Evolutionary conservation across 2,113 vertebrate genomes (phyloP).

Genomic region (Calidris pygmaea): DNA sequence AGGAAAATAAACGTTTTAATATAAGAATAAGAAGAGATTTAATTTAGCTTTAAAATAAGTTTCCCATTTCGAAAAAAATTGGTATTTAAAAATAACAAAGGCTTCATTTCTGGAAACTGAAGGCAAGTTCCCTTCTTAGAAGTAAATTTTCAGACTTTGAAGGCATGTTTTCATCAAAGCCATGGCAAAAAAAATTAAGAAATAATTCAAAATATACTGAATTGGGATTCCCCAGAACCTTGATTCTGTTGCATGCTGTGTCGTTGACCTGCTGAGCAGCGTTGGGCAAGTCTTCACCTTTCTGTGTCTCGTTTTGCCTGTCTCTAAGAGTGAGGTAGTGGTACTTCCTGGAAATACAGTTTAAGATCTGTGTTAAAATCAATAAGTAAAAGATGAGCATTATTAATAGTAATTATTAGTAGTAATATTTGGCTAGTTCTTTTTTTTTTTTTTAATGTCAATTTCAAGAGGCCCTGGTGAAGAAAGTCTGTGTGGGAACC

Average conservation of each 20-base stretch:
- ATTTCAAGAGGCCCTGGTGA: neutral
- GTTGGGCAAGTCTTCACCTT: neutral
- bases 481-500: neutral
- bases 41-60: neutral
- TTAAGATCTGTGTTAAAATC: neutral
- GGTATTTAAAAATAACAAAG: neutral
- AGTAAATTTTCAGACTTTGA: neutral
- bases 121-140: neutral
- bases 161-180: neutral
- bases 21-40: neutral
- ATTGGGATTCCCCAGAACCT: neutral
- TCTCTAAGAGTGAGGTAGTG: neutral
- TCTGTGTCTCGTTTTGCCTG: neutral
- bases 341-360: neutral
- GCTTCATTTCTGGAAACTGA: neutral
- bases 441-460: neutral
- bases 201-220: neutral
- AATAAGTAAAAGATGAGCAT: neutral
- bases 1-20: neutral
- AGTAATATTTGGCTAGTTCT: neutral
- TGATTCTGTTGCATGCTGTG: neutral
- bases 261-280: neutral
- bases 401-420: neutral
- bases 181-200: neutral
- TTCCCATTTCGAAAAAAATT: neutral